Base-by-base conservation (phyloP, 2,113 vertebrate species). In the Tretioscincus oriximinensis region DNA sequence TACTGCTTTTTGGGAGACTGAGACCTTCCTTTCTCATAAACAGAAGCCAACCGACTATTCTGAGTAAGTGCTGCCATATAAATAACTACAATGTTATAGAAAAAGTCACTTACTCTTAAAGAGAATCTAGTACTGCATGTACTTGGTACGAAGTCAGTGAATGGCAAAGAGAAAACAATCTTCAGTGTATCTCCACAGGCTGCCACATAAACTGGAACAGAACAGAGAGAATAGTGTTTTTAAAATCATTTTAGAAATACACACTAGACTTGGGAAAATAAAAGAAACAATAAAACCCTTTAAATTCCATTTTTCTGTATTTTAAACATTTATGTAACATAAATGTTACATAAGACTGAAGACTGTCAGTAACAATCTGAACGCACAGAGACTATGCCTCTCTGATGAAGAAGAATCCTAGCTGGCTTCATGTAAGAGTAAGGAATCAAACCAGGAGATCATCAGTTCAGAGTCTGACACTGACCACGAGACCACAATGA, bases 121-220 rank as follows among this genome's bases (percentile, higher is more conserved):
- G 94, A 96, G 89, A 99, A 98, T 91, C 95, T 95, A 60, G 97
- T 99, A 86, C 95, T 96, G 90, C 98, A 99, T 3, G 94, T 98
- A 82, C 93, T 94, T 72, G 98, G 98, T 94, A 99, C 96, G 91
- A 99, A 99, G 88, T 99, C 98, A 83, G 94, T 96, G 94, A 99
- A 99, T 89, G 98, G 97, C 91, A 99, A 93, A 85, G 96, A 97
- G 92, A 99, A 99, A 92, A 97, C 96, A 88, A 99, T 97, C 91
- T 96, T 99, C 88, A 99, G 85, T 8, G 97, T 99, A 94, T 99
- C 98, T 67, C 98, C 98, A 84, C 98, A 99, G 84, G 98, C 98
- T 91, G 97, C 98, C 70, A 99, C 95, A 94, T 99, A 99, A 84
- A 99, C 98, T 99, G 89, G 1, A 86, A 91, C 41, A 79, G 51